Conservation (phyloP, 2,888 invertebrate species). For the Agonopterix subpropinquella region DNA sequence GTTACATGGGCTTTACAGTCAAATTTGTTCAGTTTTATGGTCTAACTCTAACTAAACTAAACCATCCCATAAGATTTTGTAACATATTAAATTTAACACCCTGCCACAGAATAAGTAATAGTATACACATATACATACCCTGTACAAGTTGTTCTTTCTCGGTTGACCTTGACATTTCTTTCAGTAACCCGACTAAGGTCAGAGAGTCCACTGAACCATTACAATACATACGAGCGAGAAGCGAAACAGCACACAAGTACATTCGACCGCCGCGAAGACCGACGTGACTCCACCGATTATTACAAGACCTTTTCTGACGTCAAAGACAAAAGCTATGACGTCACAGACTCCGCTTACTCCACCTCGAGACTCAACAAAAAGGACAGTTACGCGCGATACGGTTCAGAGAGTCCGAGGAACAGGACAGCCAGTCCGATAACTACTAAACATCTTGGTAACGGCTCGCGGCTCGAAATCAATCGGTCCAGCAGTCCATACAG, state of each 20-base stretch:
- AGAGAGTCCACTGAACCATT: conserved; percentile 64
- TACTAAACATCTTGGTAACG: conserved; percentile 70
- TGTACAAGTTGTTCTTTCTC: too few relatives aligned
- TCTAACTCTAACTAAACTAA: too few relatives aligned
- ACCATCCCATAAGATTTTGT: too few relatives aligned
- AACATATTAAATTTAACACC: too few relatives aligned
- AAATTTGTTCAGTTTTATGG: background rate
- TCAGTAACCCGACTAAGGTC: conserved; percentile 65
- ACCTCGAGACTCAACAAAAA: conserved; percentile 56
- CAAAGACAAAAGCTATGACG: conserved; percentile 62
- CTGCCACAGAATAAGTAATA: too few relatives aligned
- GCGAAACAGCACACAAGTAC: conserved; percentile 54
- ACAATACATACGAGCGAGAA: conserved; percentile 54
- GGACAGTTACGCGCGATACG: conserved; percentile 52
- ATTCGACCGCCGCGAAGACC: conserved; percentile 61
- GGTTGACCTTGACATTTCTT: conserved; percentile 13
- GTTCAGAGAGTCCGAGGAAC: conserved; percentile 56
- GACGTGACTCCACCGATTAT: conserved; percentile 59
- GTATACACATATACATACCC: too few relatives aligned
- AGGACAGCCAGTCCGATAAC: conserved; percentile 69
- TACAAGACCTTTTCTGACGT: conserved; percentile 61
- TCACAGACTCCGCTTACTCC: conserved; percentile 62
- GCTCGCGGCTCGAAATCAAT: conserved; percentile 64
- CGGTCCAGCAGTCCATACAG: conserved; percentile 59
- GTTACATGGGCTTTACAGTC: too few relatives aligned